Evolutionary conservation across 2,113 vertebrate species (phyloP).

Genomic region (Petaurus breviceps): DNA sequence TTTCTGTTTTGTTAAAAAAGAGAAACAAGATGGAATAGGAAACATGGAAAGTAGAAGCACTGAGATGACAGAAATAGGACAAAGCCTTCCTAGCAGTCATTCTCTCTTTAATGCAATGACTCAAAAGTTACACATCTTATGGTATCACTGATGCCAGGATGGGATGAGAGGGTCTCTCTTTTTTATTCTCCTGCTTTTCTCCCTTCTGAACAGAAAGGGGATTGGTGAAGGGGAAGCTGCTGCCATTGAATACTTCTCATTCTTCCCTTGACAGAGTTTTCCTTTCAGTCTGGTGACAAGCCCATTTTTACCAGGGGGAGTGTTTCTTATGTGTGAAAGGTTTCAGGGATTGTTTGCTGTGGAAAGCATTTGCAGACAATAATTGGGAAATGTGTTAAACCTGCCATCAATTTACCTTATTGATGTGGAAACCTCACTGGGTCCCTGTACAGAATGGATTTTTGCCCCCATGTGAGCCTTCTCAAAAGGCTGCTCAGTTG

Average conservation of each 20-base stretch:
- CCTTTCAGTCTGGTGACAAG: constrained; percentile 50
- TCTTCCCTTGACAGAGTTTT: constrained; percentile 46
- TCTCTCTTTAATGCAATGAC: neutral
- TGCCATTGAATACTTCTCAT: neutral
- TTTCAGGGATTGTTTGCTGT: constrained; percentile 64
- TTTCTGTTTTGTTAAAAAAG: neutral
- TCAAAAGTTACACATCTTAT: neutral
- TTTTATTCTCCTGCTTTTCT: neutral
- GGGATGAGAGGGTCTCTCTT: neutral
- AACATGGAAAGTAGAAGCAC: neutral
- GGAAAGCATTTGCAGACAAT: constrained; percentile 59
- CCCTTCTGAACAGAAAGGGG: neutral
- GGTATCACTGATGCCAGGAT: neutral
- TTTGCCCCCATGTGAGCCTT: constrained; percentile 23
- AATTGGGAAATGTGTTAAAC: constrained; percentile 64
- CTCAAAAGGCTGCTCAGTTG: constrained; percentile 29
- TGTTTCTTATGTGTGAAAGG: constrained; percentile 34
- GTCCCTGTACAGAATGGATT: constrained; percentile 14
- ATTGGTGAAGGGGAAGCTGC: neutral
- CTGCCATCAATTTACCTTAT: constrained; percentile 38
- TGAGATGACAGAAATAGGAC: neutral
- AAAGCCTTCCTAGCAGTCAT: neutral
- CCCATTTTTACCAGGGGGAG: constrained; percentile 35
- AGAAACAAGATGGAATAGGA: neutral
- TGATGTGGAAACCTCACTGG: constrained; percentile 30